Percentiles rank a stretch among this genome's conserved stretches.
Evolutionary conservation across 1,140 invertebrate genomes (phyloP).

Genomic region (Drosophila pseudoobscura): DNA sequence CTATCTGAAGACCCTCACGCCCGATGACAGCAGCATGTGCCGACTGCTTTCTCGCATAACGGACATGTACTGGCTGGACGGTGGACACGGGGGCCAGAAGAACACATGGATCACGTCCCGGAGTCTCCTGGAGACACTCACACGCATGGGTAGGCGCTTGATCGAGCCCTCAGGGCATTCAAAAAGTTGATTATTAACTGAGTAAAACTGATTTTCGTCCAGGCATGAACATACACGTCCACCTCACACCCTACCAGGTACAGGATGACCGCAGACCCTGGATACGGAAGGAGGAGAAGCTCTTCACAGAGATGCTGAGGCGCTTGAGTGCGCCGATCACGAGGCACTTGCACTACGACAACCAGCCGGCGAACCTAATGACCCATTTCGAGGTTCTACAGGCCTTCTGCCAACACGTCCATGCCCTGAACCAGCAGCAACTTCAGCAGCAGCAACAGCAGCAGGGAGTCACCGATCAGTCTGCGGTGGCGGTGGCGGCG

Average conservation of each 20-base stretch:
- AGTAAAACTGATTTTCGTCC: conserved; percentile 14
- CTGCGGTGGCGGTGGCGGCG: conserved; percentile 14
- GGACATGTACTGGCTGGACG: conserved; percentile 94
- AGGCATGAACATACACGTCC: conserved; percentile 88
- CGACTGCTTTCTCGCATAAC: conserved; percentile 86
- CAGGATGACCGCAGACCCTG: conserved; percentile 89
- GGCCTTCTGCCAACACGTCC: conserved; percentile 84
- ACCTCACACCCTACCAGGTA: conserved; percentile 94
- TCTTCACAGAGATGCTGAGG: conserved; percentile 88
- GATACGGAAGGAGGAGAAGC: conserved; percentile 91
- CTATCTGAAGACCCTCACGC: conserved; percentile 87
- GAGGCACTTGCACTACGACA: conserved; percentile 87
- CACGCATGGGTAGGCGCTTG: conserved; percentile 84
- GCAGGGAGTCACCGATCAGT: conserved; percentile 30
- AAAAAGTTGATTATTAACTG: background rate
- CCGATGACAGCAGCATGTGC: conserved; percentile 85
- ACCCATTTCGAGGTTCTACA: conserved; percentile 89
- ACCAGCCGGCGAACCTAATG: conserved; percentile 86
- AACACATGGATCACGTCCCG: conserved; percentile 93
- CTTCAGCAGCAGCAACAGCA: conserved; percentile 53
- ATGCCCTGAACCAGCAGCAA: conserved; percentile 73
- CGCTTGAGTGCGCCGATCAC: conserved; percentile 86
- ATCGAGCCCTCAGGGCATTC: background rate
- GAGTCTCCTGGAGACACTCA: conserved; percentile 88
- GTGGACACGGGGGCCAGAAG: conserved; percentile 91